phyloP scores from a whole-genome alignment of 2,888 invertebrate species.

The Eudemis profundana region DNA sequence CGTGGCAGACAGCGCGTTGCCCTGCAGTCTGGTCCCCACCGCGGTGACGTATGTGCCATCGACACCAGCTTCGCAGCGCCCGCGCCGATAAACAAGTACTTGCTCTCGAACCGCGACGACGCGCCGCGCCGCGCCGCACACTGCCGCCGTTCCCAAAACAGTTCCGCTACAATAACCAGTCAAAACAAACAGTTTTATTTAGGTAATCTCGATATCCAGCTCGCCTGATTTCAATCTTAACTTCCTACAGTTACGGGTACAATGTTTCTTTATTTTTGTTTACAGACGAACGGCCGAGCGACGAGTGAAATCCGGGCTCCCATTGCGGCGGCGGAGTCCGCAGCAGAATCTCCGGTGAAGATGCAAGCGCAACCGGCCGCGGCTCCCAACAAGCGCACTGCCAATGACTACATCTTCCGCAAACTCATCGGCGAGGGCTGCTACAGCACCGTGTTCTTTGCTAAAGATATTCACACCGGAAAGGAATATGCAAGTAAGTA shows the following conservation, averaged over 20 bases:
- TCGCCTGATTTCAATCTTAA: background rate
- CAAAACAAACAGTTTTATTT: conserved; percentile 28
- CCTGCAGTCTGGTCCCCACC: conserved; percentile 65
- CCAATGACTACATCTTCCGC: conserved; percentile 97
- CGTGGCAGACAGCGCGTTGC: conserved; percentile 67
- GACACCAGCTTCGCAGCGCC: conserved; percentile 50
- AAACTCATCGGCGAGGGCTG: conserved; percentile 98
- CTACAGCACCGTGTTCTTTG: conserved; percentile 97
- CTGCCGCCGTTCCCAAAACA: conserved; percentile 50
- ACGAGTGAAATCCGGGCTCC: conserved; percentile 80
- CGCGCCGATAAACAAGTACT: conserved; percentile 69
- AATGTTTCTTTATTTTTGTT: conserved; percentile 52
- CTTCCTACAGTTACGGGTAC: background rate
- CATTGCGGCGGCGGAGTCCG: conserved; percentile 83
- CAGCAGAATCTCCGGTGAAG: conserved; percentile 79
- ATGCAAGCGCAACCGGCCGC: conserved; percentile 81
- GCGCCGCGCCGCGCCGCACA: conserved; percentile 51
- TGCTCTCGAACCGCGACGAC: conserved; percentile 66
- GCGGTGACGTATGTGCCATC: conserved; percentile 58
- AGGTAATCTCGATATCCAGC: conserved; percentile 18
- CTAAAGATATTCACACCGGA: conserved; percentile 94
- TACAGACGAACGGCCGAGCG: conserved; percentile 74
- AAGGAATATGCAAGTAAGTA: conserved; percentile 97
- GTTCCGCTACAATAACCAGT: conserved; percentile 51
- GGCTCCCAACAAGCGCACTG: conserved; percentile 87